Evolutionary conservation across 2,888 invertebrate species (phyloP).

Genomic region (Andrena trimmerana): DNA sequence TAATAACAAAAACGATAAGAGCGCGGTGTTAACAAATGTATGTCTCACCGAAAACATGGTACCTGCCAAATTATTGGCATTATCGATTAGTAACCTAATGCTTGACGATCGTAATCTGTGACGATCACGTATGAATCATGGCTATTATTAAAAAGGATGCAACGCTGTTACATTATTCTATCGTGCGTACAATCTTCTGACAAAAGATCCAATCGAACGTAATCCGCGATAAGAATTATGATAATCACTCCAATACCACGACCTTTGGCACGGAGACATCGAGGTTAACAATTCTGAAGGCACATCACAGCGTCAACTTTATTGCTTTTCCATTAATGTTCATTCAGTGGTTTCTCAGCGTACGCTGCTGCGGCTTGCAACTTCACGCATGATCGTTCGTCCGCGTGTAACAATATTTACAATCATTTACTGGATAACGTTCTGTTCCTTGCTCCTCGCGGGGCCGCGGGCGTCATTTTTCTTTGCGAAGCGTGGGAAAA

Average conservation of each 20-base stretch:
- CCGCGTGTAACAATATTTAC: conserved; percentile 12
- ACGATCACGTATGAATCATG: conserved; percentile 6
- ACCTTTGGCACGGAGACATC: neutral
- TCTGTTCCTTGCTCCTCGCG: conserved; percentile 17
- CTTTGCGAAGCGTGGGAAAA: neutral
- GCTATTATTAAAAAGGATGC: conserved; percentile 16
- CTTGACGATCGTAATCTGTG: neutral
- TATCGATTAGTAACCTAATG: conserved; percentile 43
- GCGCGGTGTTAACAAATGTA: neutral
- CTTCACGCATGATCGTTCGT: conserved; percentile 26
- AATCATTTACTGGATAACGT: conserved; percentile 19
- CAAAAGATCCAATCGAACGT: neutral
- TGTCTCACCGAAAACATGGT: conserved; percentile 32
- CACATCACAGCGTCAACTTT: neutral
- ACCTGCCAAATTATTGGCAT: conserved; percentile 36
- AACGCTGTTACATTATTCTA: conserved; percentile 4
- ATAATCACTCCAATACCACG: conserved; percentile 19
- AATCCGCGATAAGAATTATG: conserved; percentile 8
- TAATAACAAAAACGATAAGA: neutral
- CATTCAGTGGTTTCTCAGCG: neutral
- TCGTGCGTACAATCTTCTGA: neutral
- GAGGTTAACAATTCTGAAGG: conserved; percentile 16
- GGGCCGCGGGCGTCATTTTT: neutral
- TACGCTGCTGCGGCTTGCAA: neutral
- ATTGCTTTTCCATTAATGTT: conserved; percentile 6